Evolutionary conservation across 2,888 invertebrate species (phyloP).

Genomic region (Hydrotaea cyrtoneurina): DNA sequence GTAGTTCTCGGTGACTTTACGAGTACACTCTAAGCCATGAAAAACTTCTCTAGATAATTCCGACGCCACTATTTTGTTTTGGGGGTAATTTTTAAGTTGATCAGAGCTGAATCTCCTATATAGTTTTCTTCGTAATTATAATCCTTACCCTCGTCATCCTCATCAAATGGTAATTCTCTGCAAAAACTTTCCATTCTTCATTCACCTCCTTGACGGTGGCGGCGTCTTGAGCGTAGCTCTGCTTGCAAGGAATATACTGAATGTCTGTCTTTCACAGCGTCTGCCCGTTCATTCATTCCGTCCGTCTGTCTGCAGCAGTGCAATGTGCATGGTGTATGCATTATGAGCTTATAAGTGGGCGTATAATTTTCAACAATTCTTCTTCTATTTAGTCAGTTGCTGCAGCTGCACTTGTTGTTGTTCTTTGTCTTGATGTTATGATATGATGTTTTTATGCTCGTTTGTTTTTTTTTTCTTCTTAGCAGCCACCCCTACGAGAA

Average conservation of each 20-base stretch:
- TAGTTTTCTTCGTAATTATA: neutral
- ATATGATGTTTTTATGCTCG: slow-evolving; percentile 31
- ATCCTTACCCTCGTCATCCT: neutral
- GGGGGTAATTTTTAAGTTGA: too few relatives aligned
- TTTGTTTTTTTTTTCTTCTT: slow-evolving; percentile 33
- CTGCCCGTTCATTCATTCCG: too few relatives aligned
- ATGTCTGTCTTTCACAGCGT: neutral
- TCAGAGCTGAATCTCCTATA: neutral
- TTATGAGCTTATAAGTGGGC: slow-evolving; percentile 67
- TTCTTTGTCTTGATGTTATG: neutral
- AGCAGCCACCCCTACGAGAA: neutral
- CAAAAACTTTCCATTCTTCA: slow-evolving; percentile 5
- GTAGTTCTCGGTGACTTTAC: too few relatives aligned
- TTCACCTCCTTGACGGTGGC: slow-evolving; percentile 44
- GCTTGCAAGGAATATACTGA: neutral
- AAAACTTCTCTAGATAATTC: too few relatives aligned
- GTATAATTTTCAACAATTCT: slow-evolving; percentile 62
- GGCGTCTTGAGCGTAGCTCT: neutral
- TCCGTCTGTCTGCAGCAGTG: neutral
- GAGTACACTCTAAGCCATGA: too few relatives aligned
- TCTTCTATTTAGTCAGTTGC: slow-evolving; percentile 6
- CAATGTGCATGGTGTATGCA: slow-evolving; percentile 46
- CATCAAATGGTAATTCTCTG: neutral
- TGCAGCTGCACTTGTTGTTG: neutral
- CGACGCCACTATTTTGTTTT: too few relatives aligned